Evolutionary conservation across 2,888 invertebrate genomes (phyloP).

Genomic region (Mesorhabditis belari): DNA sequence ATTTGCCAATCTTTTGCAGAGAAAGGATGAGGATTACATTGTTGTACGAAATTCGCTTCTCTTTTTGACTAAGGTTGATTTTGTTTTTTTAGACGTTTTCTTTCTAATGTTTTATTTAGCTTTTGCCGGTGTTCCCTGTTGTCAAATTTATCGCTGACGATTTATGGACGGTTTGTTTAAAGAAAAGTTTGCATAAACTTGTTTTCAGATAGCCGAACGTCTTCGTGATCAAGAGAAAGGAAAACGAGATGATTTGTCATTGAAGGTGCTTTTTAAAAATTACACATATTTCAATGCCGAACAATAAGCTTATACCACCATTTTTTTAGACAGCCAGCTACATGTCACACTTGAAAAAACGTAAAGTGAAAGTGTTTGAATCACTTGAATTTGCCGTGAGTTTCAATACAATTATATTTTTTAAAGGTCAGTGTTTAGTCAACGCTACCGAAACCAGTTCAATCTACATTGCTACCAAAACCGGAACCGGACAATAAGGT

Average conservation of each 20-base stretch:
- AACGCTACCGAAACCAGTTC: too few species aligned
- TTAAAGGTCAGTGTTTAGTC: too few species aligned
- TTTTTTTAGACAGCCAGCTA: slow-evolving; percentile 39
- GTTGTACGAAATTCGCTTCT: slow-evolving; percentile 92
- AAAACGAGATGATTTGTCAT: slow-evolving; percentile 39
- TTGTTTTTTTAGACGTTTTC: slow-evolving; percentile 17
- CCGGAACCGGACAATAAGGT: too few species aligned
- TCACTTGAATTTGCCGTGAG: neutral
- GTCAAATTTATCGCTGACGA: slow-evolving; percentile 9
- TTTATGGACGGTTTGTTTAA: slow-evolving; percentile 8
- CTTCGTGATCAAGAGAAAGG: slow-evolving; percentile 44
- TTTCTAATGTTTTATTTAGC: slow-evolving; percentile 9
- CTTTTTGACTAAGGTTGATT: slow-evolving; percentile 78
- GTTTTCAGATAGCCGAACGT: neutral
- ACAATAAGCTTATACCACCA: too few species aligned
- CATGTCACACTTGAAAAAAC: slow-evolving; percentile 31
- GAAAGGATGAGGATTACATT: slow-evolving; percentile 64
- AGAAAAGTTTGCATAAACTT: too few species aligned
- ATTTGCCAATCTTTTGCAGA: slow-evolving; percentile 17
- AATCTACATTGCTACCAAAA: too few species aligned
- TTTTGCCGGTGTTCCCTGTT: slow-evolving; percentile 24
- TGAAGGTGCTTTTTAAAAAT: slow-evolving; percentile 17
- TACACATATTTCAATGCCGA: too few species aligned
- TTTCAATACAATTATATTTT: too few species aligned
- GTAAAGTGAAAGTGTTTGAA: slow-evolving; percentile 16